Evolutionary conservation across 2,797 vertebrate species (phyloP).

Genomic region (Sebastiscus tertius): DNA sequence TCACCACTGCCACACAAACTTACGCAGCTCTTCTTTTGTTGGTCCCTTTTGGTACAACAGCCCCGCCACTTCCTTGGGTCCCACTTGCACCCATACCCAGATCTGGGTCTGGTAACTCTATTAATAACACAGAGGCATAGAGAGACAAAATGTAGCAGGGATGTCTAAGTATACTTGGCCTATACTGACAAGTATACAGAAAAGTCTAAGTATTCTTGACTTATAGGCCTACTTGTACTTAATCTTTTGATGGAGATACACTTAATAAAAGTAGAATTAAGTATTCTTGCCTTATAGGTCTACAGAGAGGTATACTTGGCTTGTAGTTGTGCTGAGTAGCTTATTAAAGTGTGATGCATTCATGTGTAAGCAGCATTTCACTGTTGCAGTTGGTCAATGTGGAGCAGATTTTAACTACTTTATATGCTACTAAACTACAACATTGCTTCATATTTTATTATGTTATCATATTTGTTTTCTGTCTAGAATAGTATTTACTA

Average conservation of each 20-base stretch:
- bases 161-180: too few relatives aligned
- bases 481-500: not conserved
- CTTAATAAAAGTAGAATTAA: too few relatives aligned
- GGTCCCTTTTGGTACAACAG: constrained; percentile 85
- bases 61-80: constrained; percentile 79
- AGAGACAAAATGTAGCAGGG: constrained; percentile 1
- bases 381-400: not conserved
- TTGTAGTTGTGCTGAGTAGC: too few relatives aligned
- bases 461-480: not conserved
- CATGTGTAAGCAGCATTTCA: not conserved
- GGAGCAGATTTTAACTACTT: not conserved
- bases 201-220: too few relatives aligned
- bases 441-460: not conserved
- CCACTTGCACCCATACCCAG: constrained; percentile 86
- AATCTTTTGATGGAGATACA: too few relatives aligned
- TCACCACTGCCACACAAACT: constrained; percentile 57
- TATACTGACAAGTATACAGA: too few relatives aligned
- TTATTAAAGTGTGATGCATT: not conserved
- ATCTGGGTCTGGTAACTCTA: constrained; percentile 91
- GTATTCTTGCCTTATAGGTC: too few relatives aligned
- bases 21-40: constrained; percentile 90
- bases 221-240: too few relatives aligned
- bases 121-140: constrained; percentile 60
- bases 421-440: not conserved
- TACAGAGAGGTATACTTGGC: too few relatives aligned